phyloP scores from a whole-genome alignment of 2,113 vertebrate genomes.

The Dasyornis broadbenti region DNA sequence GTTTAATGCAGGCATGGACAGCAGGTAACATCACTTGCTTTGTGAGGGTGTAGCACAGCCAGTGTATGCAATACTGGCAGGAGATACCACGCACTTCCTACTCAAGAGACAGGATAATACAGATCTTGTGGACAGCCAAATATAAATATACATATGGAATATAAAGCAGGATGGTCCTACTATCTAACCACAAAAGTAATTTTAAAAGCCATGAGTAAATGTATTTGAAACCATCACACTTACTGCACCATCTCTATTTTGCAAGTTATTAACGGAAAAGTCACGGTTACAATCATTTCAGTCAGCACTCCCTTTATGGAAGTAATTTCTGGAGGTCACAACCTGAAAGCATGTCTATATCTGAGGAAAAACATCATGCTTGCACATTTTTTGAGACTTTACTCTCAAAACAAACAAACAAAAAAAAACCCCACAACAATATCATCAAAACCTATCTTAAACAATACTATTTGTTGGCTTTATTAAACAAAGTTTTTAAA shows the following conservation, averaged over 20 bases:
- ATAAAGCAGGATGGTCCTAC: not conserved
- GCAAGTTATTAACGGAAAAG: not conserved
- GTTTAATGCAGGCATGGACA: not conserved
- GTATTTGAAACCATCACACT: not conserved
- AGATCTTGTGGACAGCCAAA: not conserved
- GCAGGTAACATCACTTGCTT: not conserved
- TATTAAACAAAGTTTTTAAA: not conserved
- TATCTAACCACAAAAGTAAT: not conserved
- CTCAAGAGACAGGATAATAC: not conserved
- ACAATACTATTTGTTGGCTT: not conserved
- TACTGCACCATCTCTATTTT: not conserved
- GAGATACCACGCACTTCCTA: not conserved
- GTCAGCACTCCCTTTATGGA: not conserved
- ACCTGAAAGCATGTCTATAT: not conserved
- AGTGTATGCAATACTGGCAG: not conserved
- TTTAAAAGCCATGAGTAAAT: not conserved
- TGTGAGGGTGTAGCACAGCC: not conserved
- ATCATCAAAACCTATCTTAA: not conserved
- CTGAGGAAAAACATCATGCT: not conserved
- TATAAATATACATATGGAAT: not conserved
- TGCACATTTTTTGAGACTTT: not conserved
- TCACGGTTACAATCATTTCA: not conserved
- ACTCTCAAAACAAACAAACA: not conserved
- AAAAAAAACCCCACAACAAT: not conserved
- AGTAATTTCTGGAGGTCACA: constrained; percentile 2